phyloP scores from a whole-genome alignment of 2,797 vertebrate species.

The Melanotaenia trifasciata region DNA sequence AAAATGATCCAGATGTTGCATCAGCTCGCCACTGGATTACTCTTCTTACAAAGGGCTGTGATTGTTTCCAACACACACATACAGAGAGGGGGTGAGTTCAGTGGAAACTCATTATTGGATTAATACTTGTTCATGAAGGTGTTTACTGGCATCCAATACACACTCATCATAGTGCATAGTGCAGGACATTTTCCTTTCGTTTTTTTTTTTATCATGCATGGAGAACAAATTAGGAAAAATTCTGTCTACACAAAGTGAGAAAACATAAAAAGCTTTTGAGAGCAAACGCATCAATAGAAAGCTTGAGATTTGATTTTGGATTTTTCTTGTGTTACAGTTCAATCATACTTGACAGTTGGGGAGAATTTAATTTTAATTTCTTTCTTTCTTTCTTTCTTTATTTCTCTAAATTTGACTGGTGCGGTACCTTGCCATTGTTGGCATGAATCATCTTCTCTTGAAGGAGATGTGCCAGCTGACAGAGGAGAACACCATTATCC shows the following conservation, averaged over 20 bases:
- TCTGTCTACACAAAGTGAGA: slow-evolving; percentile 9
- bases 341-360: background rate
- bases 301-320: slow-evolving; percentile 1
- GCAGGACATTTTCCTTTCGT: slow-evolving; percentile 3
- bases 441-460: slow-evolving; percentile 89
- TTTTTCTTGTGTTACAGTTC: slow-evolving; percentile 8
- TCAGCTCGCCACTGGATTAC: slow-evolving; percentile 93
- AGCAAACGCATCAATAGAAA: background rate
- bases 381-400: background rate
- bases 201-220: background rate
- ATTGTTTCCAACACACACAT: slow-evolving; percentile 20
- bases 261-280: slow-evolving; percentile 4
- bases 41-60: slow-evolving; percentile 86
- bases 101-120: slow-evolving; percentile 8
- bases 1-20: slow-evolving; percentile 95
- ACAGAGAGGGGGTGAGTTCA: slow-evolving; percentile 11
- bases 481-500: slow-evolving; percentile 95
- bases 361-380: background rate
- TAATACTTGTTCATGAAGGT: background rate
- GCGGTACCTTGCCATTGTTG: slow-evolving; percentile 75
- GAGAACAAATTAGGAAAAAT: slow-evolving; percentile 1
- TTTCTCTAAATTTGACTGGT: background rate
- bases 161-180: background rate
- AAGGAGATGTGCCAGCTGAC: slow-evolving; percentile 90
- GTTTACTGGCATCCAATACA: background rate